Conservation (phyloP, 2,888 invertebrate genomes). For the Amphiduros pacificus region DNA sequence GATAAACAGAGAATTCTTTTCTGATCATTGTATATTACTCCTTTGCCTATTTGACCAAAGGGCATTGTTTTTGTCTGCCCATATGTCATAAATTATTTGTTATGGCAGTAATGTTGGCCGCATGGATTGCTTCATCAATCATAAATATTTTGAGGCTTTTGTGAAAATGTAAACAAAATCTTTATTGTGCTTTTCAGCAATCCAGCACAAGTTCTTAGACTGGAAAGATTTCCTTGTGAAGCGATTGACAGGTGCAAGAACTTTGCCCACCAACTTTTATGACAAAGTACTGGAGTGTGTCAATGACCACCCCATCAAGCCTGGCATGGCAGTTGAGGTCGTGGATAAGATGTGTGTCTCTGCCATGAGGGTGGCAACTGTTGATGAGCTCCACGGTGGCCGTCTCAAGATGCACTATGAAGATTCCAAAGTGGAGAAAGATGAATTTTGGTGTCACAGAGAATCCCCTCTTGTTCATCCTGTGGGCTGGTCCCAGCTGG, state of each 20-base stretch:
- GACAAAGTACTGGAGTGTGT: constrained; percentile 66
- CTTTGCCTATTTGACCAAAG: no score
- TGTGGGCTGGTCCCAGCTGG: constrained; percentile 91
- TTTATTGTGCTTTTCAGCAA: constrained; percentile 63
- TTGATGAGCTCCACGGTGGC: constrained; percentile 89
- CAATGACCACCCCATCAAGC: constrained; percentile 27
- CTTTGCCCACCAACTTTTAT: constrained; percentile 89
- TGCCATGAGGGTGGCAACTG: constrained; percentile 82
- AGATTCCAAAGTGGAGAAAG: constrained; percentile 62
- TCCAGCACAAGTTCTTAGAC: constrained; percentile 89
- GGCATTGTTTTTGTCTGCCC: no score
- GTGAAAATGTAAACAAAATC: no score
- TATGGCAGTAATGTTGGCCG: no score
- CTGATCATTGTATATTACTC: no score
- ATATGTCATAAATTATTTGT: no score
- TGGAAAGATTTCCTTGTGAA: constrained; percentile 95
- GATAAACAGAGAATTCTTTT: no score
- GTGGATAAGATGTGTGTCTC: constrained; percentile 95
- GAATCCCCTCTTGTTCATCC: constrained; percentile 92
- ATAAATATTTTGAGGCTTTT: no score
- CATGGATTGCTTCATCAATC: no score
- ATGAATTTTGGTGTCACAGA: constrained; percentile 94
- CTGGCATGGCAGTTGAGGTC: constrained; percentile 86
- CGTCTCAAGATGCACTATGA: constrained; percentile 83
- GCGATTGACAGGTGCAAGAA: constrained; percentile 90